phyloP scores from a whole-genome alignment of 2,113 vertebrate genomes.

The Hepsetus odoe region DNA sequence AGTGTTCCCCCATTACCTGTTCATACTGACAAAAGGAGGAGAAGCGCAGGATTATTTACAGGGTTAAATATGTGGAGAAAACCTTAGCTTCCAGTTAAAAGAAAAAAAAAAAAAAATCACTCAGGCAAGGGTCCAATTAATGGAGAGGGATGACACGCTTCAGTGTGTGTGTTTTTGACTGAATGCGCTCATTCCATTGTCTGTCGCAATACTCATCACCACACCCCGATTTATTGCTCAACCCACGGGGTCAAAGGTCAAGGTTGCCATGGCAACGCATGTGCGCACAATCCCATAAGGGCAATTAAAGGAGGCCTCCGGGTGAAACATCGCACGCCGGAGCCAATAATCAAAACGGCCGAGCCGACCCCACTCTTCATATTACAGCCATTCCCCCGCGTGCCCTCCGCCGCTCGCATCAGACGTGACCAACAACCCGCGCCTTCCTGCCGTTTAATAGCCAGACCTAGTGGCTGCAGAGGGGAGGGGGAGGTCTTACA shows the following conservation, averaged over 20 bases:
- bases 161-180: neutral
- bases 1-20: too few species aligned
- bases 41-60: neutral
- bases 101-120: neutral
- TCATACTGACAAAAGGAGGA: neutral
- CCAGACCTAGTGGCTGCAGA: neutral
- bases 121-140: neutral
- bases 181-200: conserved; percentile 29
- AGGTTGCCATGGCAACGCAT: conserved; percentile 49
- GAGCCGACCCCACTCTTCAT: neutral
- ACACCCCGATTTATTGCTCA: conserved; percentile 49
- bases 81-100: conserved; percentile 1
- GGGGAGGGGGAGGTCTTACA: neutral
- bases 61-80: neutral
- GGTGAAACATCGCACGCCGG: neutral
- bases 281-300: conserved; percentile 31
- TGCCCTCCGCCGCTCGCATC: neutral
- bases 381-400: neutral
- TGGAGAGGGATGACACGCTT: neutral
- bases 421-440: neutral
- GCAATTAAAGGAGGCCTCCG: conserved; percentile 40
- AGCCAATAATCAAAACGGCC: conserved; percentile 32
- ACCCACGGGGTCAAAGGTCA: conserved; percentile 50
- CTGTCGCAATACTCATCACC: conserved; percentile 36
- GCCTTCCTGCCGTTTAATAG: neutral